phyloP scores from a whole-genome alignment of 2,797 vertebrate genomes.

The Potorous gilbertii region DNA sequence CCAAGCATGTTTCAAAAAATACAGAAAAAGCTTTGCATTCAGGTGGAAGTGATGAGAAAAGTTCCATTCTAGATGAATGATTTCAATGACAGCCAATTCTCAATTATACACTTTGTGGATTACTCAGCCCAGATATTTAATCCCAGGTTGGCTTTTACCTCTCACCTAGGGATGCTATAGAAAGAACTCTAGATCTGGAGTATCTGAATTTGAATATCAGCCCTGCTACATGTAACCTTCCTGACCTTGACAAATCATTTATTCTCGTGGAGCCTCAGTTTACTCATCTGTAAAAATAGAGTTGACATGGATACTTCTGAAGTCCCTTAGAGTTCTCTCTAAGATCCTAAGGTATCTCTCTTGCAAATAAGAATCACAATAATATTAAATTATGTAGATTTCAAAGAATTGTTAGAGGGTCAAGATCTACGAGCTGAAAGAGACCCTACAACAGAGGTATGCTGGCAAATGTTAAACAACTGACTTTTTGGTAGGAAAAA shows the following conservation, averaged over 20 bases:
- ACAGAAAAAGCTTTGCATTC: constrained; percentile 60
- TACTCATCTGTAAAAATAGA: not conserved
- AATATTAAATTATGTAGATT: not conserved
- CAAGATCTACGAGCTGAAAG: not conserved
- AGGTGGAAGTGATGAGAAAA: constrained; percentile 73
- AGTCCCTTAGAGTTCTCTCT: not conserved
- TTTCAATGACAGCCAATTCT: constrained; percentile 75
- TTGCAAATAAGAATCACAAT: not conserved
- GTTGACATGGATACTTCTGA: not conserved
- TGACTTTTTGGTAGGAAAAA: not conserved
- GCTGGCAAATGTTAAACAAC: not conserved
- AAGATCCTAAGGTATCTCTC: not conserved
- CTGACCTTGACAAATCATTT: not conserved
- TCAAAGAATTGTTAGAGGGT: not conserved
- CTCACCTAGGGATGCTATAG: not conserved
- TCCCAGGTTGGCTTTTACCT: constrained; percentile 43
- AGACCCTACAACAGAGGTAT: not conserved
- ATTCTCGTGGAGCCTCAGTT: not conserved
- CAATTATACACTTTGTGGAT: constrained; percentile 74
- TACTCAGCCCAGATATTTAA: constrained; percentile 62
- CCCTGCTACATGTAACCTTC: not conserved
- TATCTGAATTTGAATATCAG: not conserved
- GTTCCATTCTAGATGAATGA: constrained; percentile 76
- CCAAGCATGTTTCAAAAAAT: constrained; percentile 68
- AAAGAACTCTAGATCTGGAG: not conserved